These are phyloP conservation scores for Ahaetulla prasina DNA, from an alignment of 2,113 vertebrate species.

Conservation along the genomic window DNA sequence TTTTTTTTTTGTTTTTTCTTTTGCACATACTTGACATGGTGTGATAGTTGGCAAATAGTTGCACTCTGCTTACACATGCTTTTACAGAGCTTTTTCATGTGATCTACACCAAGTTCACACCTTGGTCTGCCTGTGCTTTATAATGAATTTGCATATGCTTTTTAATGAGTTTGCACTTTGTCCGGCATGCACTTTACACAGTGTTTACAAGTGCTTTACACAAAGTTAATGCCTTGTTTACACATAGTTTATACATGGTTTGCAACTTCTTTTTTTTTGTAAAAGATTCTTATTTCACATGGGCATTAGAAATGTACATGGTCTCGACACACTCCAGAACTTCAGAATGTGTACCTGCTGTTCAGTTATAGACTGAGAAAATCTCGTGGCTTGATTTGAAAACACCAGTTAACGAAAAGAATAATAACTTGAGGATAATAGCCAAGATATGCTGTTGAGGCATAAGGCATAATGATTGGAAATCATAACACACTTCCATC, in stretches of 20 bases:
- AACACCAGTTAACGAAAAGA: background rate
- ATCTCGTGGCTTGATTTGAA: background rate
- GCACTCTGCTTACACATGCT: constrained; percentile 26
- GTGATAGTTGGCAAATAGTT: constrained; percentile 9
- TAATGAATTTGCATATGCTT: constrained; percentile 26
- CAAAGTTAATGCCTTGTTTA: constrained; percentile 15
- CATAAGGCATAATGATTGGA: background rate
- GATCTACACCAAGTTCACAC: constrained; percentile 17
- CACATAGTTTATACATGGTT: constrained; percentile 8
- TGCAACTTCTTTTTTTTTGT: background rate
- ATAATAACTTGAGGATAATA: background rate
- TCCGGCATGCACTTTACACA: constrained; percentile 23
- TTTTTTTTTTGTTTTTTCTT: background rate
- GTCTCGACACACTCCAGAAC: background rate
- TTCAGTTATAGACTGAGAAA: background rate
- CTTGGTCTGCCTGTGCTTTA: constrained; percentile 23
- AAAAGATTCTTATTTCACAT: constrained; percentile 6
- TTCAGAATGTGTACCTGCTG: background rate
- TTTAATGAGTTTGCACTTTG: constrained; percentile 9
- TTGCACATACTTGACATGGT: constrained; percentile 30
- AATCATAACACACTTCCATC: background rate
- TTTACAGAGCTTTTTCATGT: constrained; percentile 16
- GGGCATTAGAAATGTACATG: constrained; percentile 11
- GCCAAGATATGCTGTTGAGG: background rate
- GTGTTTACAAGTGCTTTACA: constrained; percentile 32